These are phyloP conservation scores for Glomeris maerens DNA, from an alignment of 1,140 invertebrate species.

Conservation along the genomic window DNA sequence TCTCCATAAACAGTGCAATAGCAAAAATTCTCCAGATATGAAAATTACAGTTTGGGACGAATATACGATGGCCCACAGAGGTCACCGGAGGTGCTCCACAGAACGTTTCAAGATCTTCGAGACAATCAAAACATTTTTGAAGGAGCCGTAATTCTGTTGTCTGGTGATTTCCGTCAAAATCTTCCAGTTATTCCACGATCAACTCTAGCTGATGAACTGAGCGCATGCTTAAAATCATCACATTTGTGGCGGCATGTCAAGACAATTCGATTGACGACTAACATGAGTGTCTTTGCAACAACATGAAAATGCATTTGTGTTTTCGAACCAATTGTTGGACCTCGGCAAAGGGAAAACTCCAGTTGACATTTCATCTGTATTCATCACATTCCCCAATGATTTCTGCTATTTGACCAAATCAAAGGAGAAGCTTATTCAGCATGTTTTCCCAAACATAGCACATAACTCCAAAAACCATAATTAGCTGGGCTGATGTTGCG, in stretches of 20 bases:
- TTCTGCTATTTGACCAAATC: slow-evolving; percentile 21
- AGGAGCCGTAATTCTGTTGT: slow-evolving; percentile 26
- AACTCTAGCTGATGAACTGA: slow-evolving; percentile 25
- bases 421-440: slow-evolving; percentile 26
- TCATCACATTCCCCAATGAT: slow-evolving; percentile 27
- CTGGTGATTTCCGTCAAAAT: slow-evolving; percentile 34
- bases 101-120: slow-evolving; percentile 24
- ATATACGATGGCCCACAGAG: slow-evolving; percentile 26
- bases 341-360: slow-evolving; percentile 31
- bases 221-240: slow-evolving; percentile 27
- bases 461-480: slow-evolving; percentile 28
- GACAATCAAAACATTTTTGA: slow-evolving; percentile 22
- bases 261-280: slow-evolving; percentile 29
- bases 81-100: slow-evolving; percentile 24
- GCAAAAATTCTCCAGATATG: slow-evolving; percentile 22
- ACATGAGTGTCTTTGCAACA: slow-evolving; percentile 30
- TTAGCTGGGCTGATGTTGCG: slow-evolving; percentile 24
- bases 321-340: slow-evolving; percentile 25
- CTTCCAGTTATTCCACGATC: slow-evolving; percentile 31
- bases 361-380: slow-evolving; percentile 25
- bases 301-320: slow-evolving; percentile 25
- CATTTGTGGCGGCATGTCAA: slow-evolving; percentile 20
- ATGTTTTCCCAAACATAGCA: slow-evolving; percentile 28
- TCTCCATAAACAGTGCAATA: slow-evolving; percentile 17
- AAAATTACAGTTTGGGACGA: slow-evolving; percentile 31